Conservation (phyloP, 2,797 vertebrate species). For the Smutsia gigantea region DNA sequence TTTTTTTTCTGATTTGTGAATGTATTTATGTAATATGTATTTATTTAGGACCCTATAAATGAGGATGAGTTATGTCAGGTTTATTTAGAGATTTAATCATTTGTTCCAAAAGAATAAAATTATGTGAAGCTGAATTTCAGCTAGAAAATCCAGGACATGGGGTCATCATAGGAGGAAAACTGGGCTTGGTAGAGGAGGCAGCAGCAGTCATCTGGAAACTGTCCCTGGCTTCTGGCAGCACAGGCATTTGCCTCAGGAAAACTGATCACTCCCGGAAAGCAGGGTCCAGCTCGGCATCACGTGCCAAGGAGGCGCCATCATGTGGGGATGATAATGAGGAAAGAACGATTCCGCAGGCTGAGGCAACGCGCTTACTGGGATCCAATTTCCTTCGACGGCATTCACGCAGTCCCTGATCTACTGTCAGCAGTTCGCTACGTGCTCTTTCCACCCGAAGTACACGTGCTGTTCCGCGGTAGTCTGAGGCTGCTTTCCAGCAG, state of each 20-base stretch:
- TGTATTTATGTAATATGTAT: background rate
- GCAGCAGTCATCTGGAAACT: conserved; percentile 45
- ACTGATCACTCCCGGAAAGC: background rate
- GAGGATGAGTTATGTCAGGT: background rate
- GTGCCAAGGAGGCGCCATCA: conserved; percentile 58
- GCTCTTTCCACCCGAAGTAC: background rate
- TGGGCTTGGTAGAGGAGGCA: background rate
- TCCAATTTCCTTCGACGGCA: background rate
- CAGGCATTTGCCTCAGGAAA: conserved; percentile 60
- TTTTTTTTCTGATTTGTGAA: background rate
- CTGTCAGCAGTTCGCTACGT: background rate
- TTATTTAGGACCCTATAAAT: background rate
- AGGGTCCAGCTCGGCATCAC: background rate
- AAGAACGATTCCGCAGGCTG: conserved; percentile 6
- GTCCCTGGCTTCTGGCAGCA: conserved; percentile 58
- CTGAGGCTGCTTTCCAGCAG: conserved; percentile 40
- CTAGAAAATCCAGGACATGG: conserved; percentile 27
- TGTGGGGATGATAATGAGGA: conserved; percentile 38
- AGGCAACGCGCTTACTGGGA: background rate
- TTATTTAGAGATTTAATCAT: conserved; percentile 23
- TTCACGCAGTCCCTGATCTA: background rate
- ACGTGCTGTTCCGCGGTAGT: background rate
- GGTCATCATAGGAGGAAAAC: background rate
- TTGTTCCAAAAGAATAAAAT: conserved; percentile 17
- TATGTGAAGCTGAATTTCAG: background rate